Evolutionary conservation across 2,113 vertebrate species (phyloP).

Genomic region (Xyrauchen texanus): DNA sequence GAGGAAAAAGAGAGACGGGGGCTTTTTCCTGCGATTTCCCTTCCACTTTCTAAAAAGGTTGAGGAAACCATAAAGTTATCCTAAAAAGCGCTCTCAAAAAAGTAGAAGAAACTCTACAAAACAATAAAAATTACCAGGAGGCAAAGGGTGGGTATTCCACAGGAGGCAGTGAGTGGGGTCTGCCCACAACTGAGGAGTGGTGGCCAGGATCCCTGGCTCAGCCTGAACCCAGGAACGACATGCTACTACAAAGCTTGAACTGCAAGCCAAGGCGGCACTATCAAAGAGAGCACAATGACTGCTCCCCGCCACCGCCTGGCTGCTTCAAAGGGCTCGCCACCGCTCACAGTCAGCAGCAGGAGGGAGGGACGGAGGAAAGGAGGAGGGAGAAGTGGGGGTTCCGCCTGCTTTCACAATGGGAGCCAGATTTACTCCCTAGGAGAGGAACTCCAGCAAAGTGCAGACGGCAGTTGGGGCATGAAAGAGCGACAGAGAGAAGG

Average conservation of each 20-base stretch:
- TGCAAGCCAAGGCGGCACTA: conserved; percentile 73
- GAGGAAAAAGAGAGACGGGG: background rate
- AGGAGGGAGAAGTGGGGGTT: conserved; percentile 48
- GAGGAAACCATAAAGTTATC: background rate
- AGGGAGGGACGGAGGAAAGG: conserved; percentile 28
- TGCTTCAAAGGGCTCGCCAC: conserved; percentile 84
- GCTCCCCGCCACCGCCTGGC: conserved; percentile 81
- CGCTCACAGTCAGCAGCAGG: conserved; percentile 72
- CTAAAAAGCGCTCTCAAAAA: background rate
- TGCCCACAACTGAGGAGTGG: conserved; percentile 88
- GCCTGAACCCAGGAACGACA: conserved; percentile 57
- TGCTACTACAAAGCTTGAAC: conserved; percentile 72
- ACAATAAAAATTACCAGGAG: background rate
- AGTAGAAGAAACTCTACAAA: background rate
- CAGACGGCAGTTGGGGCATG: conserved; percentile 29
- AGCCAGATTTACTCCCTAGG: conserved; percentile 52
- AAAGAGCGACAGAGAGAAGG: background rate
- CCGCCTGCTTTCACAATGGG: conserved; percentile 54
- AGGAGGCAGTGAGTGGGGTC: conserved; percentile 46
- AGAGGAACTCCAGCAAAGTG: conserved; percentile 57
- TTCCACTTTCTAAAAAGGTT: background rate
- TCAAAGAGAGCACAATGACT: conserved; percentile 87
- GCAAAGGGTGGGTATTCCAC: background rate
- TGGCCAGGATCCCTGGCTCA: conserved; percentile 73
- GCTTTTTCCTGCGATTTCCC: background rate